Evolutionary conservation across 2,797 vertebrate species (phyloP), one percentile per base, ranked within the genome.

Genomic region (Parambassis ranga): DNA sequence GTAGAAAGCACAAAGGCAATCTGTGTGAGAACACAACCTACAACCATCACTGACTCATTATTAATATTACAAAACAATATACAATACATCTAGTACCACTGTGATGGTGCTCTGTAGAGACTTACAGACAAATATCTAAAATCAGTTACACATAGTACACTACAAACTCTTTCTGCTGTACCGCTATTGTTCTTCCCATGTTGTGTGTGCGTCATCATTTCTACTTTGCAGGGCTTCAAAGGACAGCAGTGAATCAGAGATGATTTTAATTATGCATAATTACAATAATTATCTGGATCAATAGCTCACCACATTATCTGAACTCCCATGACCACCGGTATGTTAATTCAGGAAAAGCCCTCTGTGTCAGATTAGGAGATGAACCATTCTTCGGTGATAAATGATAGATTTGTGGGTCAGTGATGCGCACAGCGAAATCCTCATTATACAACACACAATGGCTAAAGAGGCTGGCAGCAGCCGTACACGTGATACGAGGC

Each of bases 201-300:
- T 5, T 16, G 7, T 9, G 2, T 10, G 7, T 26, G 27, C 32
- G 26, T 73, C 56, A 72, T 47, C 18, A 2, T 16, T 14, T 47
- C 20, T 27, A 9, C 50, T 48, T 38, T 31, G 38, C 30, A 0
- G 13, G 9, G 19, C 33, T 53, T 46, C 38, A 63, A 32, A 37
- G 35, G 35, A 14, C 52, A 14, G 39, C 30, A 11, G 22, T 49
- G 46, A 71, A 31, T 70, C 43, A 56, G 57, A 50, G 46, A 57
- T 70, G 19, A 60, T 32, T 61, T 38, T 64, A 66, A 77, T 79
- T 66, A 39, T 11, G 15, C 41, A 48, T 68, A 58, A 79, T 75
- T 32, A 47, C 10, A 10, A 28, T 43, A 47, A 70, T 62, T 22
- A 61, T 26, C 30, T 35, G 43, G 22, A 31, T 48, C 47, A 53